Evolutionary conservation across 2,888 invertebrate genomes (phyloP).

Genomic region (Agrochola circellaris): DNA sequence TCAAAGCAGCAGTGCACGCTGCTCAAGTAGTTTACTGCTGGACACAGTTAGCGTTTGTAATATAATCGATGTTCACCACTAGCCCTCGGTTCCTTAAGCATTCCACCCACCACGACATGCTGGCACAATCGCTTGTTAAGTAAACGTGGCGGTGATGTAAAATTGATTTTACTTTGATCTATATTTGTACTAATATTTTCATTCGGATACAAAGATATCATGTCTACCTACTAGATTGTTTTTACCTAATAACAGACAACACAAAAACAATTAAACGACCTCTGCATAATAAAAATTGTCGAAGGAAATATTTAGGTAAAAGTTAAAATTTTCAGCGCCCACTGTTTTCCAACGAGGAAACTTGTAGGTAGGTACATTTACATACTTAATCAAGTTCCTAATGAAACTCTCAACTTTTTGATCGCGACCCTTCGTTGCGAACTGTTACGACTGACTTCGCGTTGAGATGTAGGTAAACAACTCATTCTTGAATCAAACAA

Average conservation of each 20-base stretch:
- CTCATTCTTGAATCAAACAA: conserved; percentile 43
- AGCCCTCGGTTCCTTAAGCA: neutral
- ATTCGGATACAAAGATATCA: neutral
- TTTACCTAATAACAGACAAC: neutral
- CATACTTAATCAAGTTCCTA: conserved; percentile 64
- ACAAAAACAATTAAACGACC: conserved; percentile 2
- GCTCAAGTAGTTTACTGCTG: neutral
- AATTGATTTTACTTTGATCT: neutral
- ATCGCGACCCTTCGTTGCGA: conserved; percentile 43
- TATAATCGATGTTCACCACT: neutral
- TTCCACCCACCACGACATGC: neutral
- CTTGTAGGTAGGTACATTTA: conserved; percentile 58
- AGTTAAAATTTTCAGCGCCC: conserved; percentile 42
- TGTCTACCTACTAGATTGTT: neutral
- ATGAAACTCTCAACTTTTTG: conserved; percentile 61
- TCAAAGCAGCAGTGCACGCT: neutral
- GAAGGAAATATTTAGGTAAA: conserved; percentile 40
- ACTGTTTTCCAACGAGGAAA: conserved; percentile 34
- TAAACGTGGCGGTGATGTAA: neutral
- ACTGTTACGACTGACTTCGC: conserved; percentile 53
- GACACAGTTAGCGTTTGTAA: neutral
- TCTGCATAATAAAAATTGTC: conserved; percentile 11
- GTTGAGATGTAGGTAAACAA: conserved; percentile 47
- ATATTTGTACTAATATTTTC: neutral
- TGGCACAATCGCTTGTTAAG: neutral